Evolutionary conservation across 2,113 vertebrate species (phyloP), one percentile per base, ranked within the genome.

Genomic region (Epinephelus fuscoguttatus): DNA sequence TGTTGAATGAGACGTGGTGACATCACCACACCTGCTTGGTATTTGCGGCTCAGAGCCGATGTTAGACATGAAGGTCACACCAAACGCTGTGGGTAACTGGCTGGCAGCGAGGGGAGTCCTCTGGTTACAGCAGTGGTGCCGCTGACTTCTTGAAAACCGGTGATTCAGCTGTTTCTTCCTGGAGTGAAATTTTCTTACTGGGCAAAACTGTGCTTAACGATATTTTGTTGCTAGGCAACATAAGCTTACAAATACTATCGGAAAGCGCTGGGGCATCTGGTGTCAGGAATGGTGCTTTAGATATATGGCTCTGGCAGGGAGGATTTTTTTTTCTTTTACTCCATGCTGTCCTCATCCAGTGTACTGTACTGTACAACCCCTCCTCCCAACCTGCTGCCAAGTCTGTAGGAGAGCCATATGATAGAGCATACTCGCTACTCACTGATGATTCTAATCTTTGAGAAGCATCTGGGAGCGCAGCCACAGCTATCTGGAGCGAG

Each of bases 381-480:
- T 60, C 82, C 76, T 75, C 81, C 73, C 50, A 74, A 76, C 61
- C 79, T 49, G 78, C 88, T 78, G 92, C 88, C 93, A 91, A 88
- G 82, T 92, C 77, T 90, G 88, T 75, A 87, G 87, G 84, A 80
- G 85, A 82, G 70, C 91, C 92, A 88, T 89, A 87, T 82, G 92
- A 93, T 85, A 57, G 86, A 87, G 88, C 91, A 81, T 80, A 93
- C 18, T 90, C 78, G 27, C 87, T 87, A 42, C 81, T 86, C 87
- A 59, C 92, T 90, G 88, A 92, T 86, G 85, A 91, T 90, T 93
- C 87, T 88, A 92, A 94, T 93, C 94, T 94, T 72, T 76, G 81
- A 84, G 84, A 83, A 84, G 91, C 89, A 92, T 94, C 90, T 92
- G 91, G 91, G 90, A 92, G 82, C 52, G 55, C 75, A 83, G 91